Percentiles rank a stretch among this genome's conserved stretches.
Evolutionary conservation across 2,888 invertebrate species (phyloP).

Genomic region (Rapana venosa): DNA sequence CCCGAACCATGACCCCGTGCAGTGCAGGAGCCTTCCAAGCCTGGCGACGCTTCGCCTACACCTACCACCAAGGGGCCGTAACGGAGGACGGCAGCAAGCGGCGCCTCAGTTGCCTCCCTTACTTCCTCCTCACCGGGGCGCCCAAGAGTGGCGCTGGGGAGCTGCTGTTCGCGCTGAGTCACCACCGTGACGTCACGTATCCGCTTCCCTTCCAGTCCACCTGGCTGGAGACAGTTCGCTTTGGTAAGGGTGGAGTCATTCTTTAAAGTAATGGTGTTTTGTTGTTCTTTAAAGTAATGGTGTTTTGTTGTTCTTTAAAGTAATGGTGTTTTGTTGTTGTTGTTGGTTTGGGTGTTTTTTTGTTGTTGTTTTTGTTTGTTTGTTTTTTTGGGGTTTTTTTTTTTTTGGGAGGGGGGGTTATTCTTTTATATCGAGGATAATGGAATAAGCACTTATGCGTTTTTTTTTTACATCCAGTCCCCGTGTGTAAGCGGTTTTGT

Average conservation of each 20-base stretch:
- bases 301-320: not conserved
- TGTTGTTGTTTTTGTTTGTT: too few species aligned
- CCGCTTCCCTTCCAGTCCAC: conserved; percentile 22
- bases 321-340: too few species aligned
- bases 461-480: too few species aligned
- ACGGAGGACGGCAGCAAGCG: not conserved
- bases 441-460: too few species aligned
- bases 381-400: too few species aligned
- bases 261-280: not conserved
- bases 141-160: conserved; percentile 22
- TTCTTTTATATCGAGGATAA: too few species aligned
- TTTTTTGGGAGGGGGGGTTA: too few species aligned
- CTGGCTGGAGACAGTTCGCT: conserved; percentile 21
- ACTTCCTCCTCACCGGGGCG: conserved; percentile 19
- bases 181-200: conserved; percentile 35
- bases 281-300: not conserved
- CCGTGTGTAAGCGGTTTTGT: too few species aligned
- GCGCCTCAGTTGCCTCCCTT: conserved; percentile 37
- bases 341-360: too few species aligned
- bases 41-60: not conserved
- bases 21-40: not conserved
- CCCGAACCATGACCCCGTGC: not conserved
- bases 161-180: conserved; percentile 8
- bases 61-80: not conserved
- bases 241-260: not conserved